Evolutionary conservation across 2,888 invertebrate species (phyloP), one percentile per base, ranked within the genome.

Genomic region (Vesta saturnalis): DNA sequence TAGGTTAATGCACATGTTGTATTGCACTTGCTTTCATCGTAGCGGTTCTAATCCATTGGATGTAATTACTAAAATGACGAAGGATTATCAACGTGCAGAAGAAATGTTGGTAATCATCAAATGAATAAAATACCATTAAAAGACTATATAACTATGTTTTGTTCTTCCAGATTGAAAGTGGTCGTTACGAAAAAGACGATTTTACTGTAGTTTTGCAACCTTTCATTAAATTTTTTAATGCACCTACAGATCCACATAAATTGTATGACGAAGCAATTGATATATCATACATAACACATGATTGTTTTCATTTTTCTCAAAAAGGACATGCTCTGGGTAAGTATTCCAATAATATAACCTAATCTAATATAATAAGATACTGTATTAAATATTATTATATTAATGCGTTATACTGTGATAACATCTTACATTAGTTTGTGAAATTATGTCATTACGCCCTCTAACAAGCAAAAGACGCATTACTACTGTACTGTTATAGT

Each of bases 291-390:
- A 89, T 92, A 77, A 91, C 92, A 1, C 89, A 92, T 78, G 92
- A 92, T 81, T 92, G 92, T 83, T 92, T 92, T 82, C 92, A 92
- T 83, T 92, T 92, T 84, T 92, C 92, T 63, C 92, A 92, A 83
- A 92, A 91, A 81, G 92, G 92, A n/a, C 91, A 92, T 71, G 92
- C 92, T 0, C 80, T 92, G 60, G 91, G 91, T 91, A 83, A 83
- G 79, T 64, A 55, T 64, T n/a, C 4, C 12, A n/a, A n/a, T n/a
- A n/a, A n/a, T n/a, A n/a, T n/a, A n/a, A n/a, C n/a, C n/a, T n/a
- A n/a, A n/a, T n/a, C 12, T 39, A 39, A 4, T 39, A 39, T n/a
- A 10, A 2, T n/a, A 39, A 4, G 39, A 39, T 30, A 30, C 30
- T 30, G 5, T 30, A 10, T 30, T 30, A 30, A 5, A 30, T 30